Percentiles rank a stretch among this genome's conserved stretches.
Evolutionary conservation across 2,797 vertebrate species (phyloP).

Genomic region (Cheirogaleus major): DNA sequence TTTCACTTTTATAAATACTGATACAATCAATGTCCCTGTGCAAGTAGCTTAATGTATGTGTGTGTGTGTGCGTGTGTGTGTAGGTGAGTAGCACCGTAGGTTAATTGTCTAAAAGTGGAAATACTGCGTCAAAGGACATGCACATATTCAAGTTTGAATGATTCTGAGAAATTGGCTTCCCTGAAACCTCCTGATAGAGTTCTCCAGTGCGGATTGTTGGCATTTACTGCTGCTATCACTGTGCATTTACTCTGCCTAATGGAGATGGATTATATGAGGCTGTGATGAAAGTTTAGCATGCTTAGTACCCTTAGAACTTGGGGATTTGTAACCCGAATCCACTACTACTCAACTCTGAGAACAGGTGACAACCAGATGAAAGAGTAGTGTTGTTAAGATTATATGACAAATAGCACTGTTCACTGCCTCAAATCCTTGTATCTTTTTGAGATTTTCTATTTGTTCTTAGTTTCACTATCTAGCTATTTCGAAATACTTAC

Average conservation of each 20-base stretch:
- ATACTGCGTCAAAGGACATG: background rate
- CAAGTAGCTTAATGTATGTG: background rate
- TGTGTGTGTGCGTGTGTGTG: background rate
- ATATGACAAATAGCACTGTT: background rate
- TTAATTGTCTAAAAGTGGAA: constrained; percentile 26
- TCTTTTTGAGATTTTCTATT: background rate
- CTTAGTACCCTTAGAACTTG: constrained; percentile 62
- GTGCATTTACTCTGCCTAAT: constrained; percentile 45
- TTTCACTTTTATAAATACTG: background rate
- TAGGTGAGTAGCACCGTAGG: background rate
- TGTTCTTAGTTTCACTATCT: background rate
- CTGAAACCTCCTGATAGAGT: constrained; percentile 28
- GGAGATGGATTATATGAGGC: constrained; percentile 61
- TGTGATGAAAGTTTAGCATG: constrained; percentile 64
- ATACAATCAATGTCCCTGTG: background rate
- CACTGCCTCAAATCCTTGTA: background rate
- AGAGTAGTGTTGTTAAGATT: background rate
- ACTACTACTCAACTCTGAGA: constrained; percentile 12
- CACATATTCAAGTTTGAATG: background rate
- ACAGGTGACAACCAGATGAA: constrained; percentile 53
- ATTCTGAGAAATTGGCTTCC: constrained; percentile 36
- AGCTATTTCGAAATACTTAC: constrained; percentile 13
- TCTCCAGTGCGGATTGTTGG: constrained; percentile 15
- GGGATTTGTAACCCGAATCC: constrained; percentile 60
- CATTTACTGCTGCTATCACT: constrained; percentile 8